Percentiles rank a stretch among this genome's conserved stretches.
These are phyloP conservation scores for Melieria picta DNA, from an alignment of 2,888 invertebrate genomes.

Conservation along the genomic window DNA sequence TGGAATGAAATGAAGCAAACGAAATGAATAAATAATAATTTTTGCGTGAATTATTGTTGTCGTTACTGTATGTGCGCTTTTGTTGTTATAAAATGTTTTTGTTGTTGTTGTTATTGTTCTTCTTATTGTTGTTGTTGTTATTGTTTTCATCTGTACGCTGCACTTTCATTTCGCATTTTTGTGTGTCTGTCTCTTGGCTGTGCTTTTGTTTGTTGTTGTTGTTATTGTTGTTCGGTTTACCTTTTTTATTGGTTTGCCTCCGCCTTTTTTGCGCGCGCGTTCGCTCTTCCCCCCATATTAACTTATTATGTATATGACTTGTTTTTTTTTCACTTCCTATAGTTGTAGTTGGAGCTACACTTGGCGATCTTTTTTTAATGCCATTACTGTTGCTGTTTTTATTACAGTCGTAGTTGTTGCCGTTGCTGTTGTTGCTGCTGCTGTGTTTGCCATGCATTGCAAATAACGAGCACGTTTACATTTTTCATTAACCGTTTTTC, in stretches of 20 bases:
- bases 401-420: no score
- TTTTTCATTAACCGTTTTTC: no score
- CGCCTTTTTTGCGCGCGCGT: neutral
- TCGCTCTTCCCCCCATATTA: neutral
- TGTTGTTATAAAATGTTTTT: neutral
- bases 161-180: neutral
- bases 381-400: no score
- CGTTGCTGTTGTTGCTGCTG: no score
- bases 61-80: neutral
- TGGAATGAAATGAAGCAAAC: constrained; percentile 32
- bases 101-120: neutral
- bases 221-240: neutral
- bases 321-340: no score
- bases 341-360: no score
- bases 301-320: no score
- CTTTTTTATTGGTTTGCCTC: neutral
- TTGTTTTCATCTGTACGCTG: constrained; percentile 22
- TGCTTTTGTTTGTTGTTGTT: neutral
- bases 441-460: no score
- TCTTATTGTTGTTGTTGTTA: constrained; percentile 6
- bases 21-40: constrained; percentile 2
- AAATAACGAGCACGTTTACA: no score
- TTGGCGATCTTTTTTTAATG: no score
- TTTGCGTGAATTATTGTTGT: constrained; percentile 4
- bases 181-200: neutral